A percentile compares a stretch with the other conserved stretches of the same genome.
Conservation (phyloP, 2,797 vertebrate genomes). For the Aeoliscus strigatus region DNA sequence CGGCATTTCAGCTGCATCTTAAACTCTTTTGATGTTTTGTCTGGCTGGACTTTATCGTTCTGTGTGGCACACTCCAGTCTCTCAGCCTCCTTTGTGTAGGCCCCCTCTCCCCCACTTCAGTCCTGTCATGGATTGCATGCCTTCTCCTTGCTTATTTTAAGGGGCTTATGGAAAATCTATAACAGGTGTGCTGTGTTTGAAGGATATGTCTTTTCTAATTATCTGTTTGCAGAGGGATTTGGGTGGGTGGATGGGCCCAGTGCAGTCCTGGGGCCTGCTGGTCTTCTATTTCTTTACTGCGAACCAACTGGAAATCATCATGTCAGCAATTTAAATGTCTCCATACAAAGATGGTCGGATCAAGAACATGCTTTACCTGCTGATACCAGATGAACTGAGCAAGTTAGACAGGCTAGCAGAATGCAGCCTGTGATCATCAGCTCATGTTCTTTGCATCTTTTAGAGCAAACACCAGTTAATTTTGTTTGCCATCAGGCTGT, state of each 20-base stretch:
- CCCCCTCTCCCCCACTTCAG: slow-evolving; percentile 22
- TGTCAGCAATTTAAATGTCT: background rate
- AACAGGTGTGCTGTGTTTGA: slow-evolving; percentile 68
- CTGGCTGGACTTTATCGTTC: slow-evolving; percentile 34
- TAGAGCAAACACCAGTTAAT: too few relatives aligned
- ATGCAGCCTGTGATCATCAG: too few relatives aligned
- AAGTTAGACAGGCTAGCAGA: too few relatives aligned
- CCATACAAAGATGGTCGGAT: background rate
- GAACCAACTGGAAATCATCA: slow-evolving; percentile 7
- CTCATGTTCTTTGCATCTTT: too few relatives aligned
- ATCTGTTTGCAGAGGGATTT: slow-evolving; percentile 55
- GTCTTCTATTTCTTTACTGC: slow-evolving; percentile 9
- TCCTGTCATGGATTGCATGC: slow-evolving; percentile 43
- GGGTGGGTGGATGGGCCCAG: slow-evolving; percentile 34
- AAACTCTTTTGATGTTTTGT: slow-evolving; percentile 49
- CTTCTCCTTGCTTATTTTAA: slow-evolving; percentile 47
- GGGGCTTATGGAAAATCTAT: slow-evolving; percentile 61
- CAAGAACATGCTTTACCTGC: too few relatives aligned
- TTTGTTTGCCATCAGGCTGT: slow-evolving; percentile 6
- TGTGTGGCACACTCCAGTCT: slow-evolving; percentile 24
- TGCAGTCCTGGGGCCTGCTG: slow-evolving; percentile 20
- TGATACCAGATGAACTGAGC: background rate
- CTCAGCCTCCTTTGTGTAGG: slow-evolving; percentile 13
- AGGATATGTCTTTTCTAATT: slow-evolving; percentile 63
- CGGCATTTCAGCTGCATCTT: slow-evolving; percentile 40